These are phyloP conservation scores for Lepilemur ruficaudatus DNA, from an alignment of 2,797 vertebrate species.

Conservation along the genomic window DNA sequence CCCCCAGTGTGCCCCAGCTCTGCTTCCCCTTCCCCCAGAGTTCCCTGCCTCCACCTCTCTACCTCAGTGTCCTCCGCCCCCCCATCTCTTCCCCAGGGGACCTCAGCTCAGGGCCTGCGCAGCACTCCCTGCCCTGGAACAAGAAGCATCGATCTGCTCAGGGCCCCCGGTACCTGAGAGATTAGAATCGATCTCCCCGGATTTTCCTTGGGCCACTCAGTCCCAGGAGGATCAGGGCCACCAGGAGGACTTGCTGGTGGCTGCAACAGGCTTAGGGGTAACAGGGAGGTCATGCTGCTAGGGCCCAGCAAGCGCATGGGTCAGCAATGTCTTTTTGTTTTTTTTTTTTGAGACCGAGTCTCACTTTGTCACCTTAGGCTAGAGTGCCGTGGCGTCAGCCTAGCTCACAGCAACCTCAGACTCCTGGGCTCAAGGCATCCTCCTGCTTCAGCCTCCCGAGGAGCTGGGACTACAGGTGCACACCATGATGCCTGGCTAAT, in stretches of 20 bases:
- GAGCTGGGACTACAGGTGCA: too few relatives aligned
- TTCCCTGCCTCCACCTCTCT: not conserved
- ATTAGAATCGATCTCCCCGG: constrained; percentile 51
- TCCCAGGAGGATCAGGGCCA: not conserved
- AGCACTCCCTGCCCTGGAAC: not conserved
- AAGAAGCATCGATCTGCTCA: constrained; percentile 27
- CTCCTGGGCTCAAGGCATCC: too few relatives aligned
- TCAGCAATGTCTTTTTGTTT: not conserved
- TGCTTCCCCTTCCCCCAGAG: not conserved
- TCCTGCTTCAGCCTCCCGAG: too few relatives aligned
- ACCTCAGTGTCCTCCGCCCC: not conserved
- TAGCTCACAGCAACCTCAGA: too few relatives aligned
- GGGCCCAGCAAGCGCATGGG: not conserved
- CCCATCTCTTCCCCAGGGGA: not conserved
- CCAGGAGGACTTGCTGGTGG: not conserved
- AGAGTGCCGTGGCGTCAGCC: too few relatives aligned
- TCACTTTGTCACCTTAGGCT: too few relatives aligned
- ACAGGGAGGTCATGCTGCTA: not conserved
- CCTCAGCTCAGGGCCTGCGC: not conserved
- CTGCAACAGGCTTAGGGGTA: not conserved
- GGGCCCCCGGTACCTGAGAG: not conserved
- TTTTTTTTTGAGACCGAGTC: too few relatives aligned
- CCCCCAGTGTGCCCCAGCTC: not conserved
- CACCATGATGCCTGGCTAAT: too few relatives aligned
- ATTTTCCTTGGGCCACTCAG: constrained; percentile 6